Percentiles rank a stretch among this genome's conserved stretches.
Conservation (phyloP, 2,888 invertebrate genomes). For the Andrena bucephala region DNA sequence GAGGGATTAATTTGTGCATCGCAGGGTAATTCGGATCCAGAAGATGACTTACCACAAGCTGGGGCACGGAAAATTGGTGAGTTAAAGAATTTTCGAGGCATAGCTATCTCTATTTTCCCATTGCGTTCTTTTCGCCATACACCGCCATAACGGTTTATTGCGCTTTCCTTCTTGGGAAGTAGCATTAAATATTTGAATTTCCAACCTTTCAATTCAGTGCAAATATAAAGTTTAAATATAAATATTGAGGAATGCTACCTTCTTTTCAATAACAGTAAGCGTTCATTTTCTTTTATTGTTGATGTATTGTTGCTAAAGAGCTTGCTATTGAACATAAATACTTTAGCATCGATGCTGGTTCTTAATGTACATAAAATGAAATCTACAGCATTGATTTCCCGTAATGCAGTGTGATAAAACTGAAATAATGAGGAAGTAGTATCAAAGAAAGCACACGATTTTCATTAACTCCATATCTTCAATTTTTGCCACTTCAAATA, state of each 20-base stretch:
- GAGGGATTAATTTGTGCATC: slow-evolving; percentile 78
- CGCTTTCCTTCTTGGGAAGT: neutral
- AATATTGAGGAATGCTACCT: neutral
- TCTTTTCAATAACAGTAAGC: neutral
- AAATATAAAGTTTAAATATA: neutral
- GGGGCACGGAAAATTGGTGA: slow-evolving; percentile 78
- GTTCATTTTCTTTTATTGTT: neutral
- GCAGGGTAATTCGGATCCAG: slow-evolving; percentile 79
- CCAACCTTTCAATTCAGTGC: neutral
- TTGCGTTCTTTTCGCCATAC: neutral
- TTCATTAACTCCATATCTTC: too few species aligned
- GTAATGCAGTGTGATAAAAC: too few species aligned
- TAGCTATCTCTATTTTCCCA: neutral
- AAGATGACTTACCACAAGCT: slow-evolving; percentile 79
- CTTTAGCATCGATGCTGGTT: too few species aligned
- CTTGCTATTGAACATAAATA: too few species aligned
- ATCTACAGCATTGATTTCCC: too few species aligned
- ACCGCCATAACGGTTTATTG: neutral
- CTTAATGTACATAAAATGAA: too few species aligned
- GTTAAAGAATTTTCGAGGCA: slow-evolving; percentile 3
- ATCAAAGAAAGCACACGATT: too few species aligned
- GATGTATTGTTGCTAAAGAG: too few species aligned
- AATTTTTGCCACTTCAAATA: too few species aligned
- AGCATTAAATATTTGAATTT: neutral
- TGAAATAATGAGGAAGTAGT: too few species aligned